phyloP scores from a whole-genome alignment of 2,113 vertebrate species.

The Cinclus cinclus region DNA sequence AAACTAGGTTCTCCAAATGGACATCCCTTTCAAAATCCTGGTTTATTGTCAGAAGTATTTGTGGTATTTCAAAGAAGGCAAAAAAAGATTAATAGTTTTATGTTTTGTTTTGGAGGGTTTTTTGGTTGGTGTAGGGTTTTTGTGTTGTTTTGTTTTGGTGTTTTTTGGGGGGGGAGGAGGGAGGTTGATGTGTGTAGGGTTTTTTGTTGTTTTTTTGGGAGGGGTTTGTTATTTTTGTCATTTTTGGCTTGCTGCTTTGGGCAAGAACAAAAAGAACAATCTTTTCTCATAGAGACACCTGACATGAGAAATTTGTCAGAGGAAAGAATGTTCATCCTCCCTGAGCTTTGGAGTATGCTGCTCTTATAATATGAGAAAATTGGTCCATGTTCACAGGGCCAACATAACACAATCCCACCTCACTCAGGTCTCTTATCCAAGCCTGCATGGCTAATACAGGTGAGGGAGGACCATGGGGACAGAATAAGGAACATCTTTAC shows the following conservation, averaged over 20 bases:
- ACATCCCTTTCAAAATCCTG: constrained; percentile 6
- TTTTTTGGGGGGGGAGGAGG: too few relatives aligned
- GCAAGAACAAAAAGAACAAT: not conserved
- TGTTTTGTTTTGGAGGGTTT: not conserved
- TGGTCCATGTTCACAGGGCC: not conserved
- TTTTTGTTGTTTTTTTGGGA: not conserved
- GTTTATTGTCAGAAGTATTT: not conserved
- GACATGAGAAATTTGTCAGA: not conserved
- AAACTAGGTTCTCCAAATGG: constrained; percentile 13
- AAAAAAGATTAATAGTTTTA: not conserved
- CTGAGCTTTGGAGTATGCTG: not conserved
- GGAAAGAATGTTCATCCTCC: not conserved
- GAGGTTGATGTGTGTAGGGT: too few relatives aligned
- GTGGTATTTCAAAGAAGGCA: not conserved
- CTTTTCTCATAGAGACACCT: not conserved
- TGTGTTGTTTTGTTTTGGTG: not conserved
- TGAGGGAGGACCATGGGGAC: not conserved
- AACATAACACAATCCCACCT: not conserved
- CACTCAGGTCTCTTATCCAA: not conserved
- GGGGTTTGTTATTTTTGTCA: not conserved
- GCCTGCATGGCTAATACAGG: not conserved
- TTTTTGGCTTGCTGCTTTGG: not conserved
- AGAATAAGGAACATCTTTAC: not conserved
- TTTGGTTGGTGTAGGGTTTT: not conserved
- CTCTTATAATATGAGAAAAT: not conserved